Evolutionary conservation across 1,140 invertebrate genomes (phyloP).

Genomic region (Dreissena polymorpha): DNA sequence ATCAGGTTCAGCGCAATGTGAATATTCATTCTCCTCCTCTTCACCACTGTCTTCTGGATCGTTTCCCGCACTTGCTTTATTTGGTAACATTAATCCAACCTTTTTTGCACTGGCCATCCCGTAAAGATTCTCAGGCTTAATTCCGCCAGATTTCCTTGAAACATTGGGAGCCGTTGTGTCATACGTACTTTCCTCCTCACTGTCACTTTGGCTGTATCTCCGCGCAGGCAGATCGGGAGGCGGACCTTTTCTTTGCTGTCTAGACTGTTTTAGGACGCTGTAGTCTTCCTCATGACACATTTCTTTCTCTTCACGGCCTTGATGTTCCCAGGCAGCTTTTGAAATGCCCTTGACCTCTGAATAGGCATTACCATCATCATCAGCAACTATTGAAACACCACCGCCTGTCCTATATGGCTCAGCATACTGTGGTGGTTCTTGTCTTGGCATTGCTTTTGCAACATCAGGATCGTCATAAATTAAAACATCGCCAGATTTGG

Average conservation of each 20-base stretch:
- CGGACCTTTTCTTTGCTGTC: not conserved
- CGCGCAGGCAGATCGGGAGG: slow-evolving; percentile 11
- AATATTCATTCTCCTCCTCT: not conserved
- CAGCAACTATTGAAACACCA: not conserved
- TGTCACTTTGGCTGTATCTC: slow-evolving; percentile 5
- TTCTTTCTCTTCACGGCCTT: slow-evolving; percentile 4
- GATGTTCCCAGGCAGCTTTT: slow-evolving; percentile 31
- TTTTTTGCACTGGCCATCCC: slow-evolving; percentile 29
- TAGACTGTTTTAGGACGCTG: slow-evolving; percentile 16
- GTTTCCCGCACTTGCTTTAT: not conserved
- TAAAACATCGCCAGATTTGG: not conserved
- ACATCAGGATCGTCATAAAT: slow-evolving; percentile 29
- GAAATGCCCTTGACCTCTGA: slow-evolving; percentile 11
- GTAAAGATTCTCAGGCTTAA: slow-evolving; percentile 27
- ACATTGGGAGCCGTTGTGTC: not conserved
- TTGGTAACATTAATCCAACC: slow-evolving; percentile 5
- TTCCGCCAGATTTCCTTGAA: not conserved
- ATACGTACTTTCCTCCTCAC: slow-evolving; percentile 25
- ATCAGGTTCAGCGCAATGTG: not conserved
- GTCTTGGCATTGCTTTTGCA: not conserved
- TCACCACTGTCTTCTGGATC: not conserved
- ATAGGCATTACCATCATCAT: not conserved
- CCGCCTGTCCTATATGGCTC: slow-evolving; percentile 21
- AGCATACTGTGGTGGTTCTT: slow-evolving; percentile 6
- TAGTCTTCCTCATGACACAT: slow-evolving; percentile 33